A percentile compares a stretch with the other conserved stretches of the same genome.
Evolutionary conservation across 35 echinoderm and acorn worm genomes (phyloP).

Genomic region (Apostichopus californicus): DNA sequence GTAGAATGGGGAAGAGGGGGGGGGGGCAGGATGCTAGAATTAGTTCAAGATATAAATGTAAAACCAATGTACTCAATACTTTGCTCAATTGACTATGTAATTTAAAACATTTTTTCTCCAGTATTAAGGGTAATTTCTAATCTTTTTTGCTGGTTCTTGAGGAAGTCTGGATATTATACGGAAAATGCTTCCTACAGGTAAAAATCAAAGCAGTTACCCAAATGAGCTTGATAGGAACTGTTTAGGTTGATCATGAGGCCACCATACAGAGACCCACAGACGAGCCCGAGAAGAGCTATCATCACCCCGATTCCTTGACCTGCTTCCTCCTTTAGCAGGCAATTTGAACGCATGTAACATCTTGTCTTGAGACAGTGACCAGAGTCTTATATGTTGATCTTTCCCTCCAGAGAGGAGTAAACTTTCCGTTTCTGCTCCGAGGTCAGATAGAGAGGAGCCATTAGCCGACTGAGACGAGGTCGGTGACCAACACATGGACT

Average conservation of each 20-base stretch:
- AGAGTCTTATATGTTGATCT: conserved; percentile 82
- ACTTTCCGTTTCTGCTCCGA: neutral
- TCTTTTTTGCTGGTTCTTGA: neutral
- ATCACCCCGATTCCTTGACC: conserved; percentile 57
- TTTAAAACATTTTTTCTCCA: too few species aligned
- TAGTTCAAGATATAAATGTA: too few species aligned
- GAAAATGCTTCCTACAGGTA: neutral
- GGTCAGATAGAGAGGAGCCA: neutral
- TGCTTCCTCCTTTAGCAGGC: conserved; percentile 65
- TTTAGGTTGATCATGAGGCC: conserved; percentile 66
- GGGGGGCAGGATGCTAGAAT: too few species aligned
- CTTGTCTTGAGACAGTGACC: conserved; percentile 70
- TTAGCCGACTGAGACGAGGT: neutral
- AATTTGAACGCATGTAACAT: conserved; percentile 67
- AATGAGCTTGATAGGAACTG: conserved; percentile 84
- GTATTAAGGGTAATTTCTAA: neutral
- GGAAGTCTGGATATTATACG: neutral
- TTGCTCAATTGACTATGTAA: too few species aligned
- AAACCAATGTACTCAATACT: too few species aligned
- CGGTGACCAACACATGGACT: conserved; percentile 87
- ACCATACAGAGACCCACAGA: conserved; percentile 87
- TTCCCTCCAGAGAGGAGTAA: conserved; percentile 64
- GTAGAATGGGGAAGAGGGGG: too few species aligned
- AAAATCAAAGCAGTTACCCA: conserved; percentile 64
- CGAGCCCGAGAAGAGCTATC: conserved; percentile 61